phyloP scores from a whole-genome alignment of 2,888 invertebrate genomes.

The Spisula subtruncata region DNA sequence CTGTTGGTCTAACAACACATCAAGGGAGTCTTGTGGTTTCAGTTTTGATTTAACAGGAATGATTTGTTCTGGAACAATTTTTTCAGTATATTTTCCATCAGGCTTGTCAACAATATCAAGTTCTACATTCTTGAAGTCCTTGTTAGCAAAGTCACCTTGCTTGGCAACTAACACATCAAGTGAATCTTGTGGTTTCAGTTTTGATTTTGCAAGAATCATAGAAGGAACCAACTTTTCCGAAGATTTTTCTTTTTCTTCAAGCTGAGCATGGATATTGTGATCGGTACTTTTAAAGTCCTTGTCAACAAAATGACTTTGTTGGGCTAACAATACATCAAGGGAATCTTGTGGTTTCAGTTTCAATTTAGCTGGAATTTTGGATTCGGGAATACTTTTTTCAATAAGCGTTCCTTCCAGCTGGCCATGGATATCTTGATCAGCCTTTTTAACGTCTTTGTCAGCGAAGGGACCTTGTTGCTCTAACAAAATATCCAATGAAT shows the following conservation, averaged over 20 bases:
- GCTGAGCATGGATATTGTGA: constrained; percentile 28
- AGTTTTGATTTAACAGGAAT: constrained; percentile 47
- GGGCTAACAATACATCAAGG: constrained; percentile 58
- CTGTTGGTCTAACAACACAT: constrained; percentile 61
- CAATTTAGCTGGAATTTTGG: constrained; percentile 10
- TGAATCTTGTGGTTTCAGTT: constrained; percentile 49
- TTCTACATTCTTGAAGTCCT: constrained; percentile 35
- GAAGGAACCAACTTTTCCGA: neutral
- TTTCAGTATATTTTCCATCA: too few relatives aligned
- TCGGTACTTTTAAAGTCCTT: constrained; percentile 44
- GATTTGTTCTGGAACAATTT: too few relatives aligned
- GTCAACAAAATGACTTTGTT: constrained; percentile 59
- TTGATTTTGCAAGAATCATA: constrained; percentile 35
- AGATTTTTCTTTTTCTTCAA: too few relatives aligned
- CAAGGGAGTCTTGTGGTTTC: constrained; percentile 52
- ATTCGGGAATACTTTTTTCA: too few relatives aligned
- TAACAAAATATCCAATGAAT: constrained; percentile 64
- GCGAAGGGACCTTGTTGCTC: constrained; percentile 59
- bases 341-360: constrained; percentile 54
- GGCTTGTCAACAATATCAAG: too few relatives aligned
- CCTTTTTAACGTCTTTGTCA: constrained; percentile 42
- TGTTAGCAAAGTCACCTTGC: constrained; percentile 61
- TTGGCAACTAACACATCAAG: constrained; percentile 60
- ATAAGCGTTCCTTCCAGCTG: too few relatives aligned
- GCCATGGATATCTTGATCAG: neutral